A percentile compares a stretch with the other conserved stretches of the same genome.
Conservation (phyloP, 2,113 vertebrate genomes). For the Mellivora capensis region DNA sequence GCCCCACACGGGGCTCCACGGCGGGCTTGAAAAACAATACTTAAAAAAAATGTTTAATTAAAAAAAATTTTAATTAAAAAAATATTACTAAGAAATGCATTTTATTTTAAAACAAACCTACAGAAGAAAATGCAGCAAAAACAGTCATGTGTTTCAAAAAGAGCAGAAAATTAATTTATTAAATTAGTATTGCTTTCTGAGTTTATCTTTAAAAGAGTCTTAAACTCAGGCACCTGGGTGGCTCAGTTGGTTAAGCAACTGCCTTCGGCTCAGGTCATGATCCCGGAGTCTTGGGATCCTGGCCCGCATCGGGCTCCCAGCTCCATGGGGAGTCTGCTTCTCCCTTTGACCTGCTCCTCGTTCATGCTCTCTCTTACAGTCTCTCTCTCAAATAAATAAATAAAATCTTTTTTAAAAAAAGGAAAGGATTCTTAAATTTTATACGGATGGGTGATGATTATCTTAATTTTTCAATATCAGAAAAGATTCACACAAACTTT, state of each 20-base stretch:
- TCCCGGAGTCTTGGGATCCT: too few species aligned
- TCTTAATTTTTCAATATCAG: neutral
- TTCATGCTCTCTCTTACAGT: too few species aligned
- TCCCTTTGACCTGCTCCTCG: too few species aligned
- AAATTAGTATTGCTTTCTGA: constrained; percentile 1
- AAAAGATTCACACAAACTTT: constrained; percentile 43
- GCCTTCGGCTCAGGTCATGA: too few species aligned
- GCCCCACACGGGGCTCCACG: neutral
- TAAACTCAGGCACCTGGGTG: neutral
- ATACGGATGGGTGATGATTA: neutral
- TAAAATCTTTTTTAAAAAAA: too few species aligned
- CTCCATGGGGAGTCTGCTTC: too few species aligned
- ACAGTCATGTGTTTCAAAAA: constrained; percentile 19
- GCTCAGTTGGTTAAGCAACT: too few species aligned
- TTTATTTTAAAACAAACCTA: constrained; percentile 69
- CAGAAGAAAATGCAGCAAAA: constrained; percentile 61
- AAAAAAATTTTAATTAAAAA: neutral
- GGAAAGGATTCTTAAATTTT: constrained; percentile 9
- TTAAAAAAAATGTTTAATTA: neutral
- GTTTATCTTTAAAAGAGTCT: neutral
- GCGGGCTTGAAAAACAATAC: neutral
- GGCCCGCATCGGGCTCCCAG: too few species aligned
- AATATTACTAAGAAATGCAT: constrained; percentile 66
- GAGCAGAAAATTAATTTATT: constrained; percentile 12
- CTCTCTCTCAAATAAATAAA: too few species aligned